Base-by-base conservation (phyloP, 30 jellyfish, hydroid and myxozoan genomes). In the Morbakka virulenta region DNA sequence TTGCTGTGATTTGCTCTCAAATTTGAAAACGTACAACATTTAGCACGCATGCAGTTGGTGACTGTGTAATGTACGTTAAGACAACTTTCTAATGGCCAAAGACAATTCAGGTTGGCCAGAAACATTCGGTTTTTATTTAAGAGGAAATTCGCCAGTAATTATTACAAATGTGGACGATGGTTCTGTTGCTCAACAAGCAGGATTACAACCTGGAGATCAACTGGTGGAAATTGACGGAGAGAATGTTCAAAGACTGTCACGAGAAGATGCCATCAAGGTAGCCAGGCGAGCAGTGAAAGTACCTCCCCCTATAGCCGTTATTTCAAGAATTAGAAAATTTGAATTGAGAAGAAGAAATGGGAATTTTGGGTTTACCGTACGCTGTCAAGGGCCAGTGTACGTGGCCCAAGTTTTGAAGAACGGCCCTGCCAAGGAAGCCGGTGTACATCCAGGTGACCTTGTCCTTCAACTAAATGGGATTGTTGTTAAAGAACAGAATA, bases 91-190 rank as follows among this genome's bases (percentile, higher is more conserved):
- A 77, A 80, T 80, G 91, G 84, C 34, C 36, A 28, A 72, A 3
- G 84, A 52, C 28, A 83, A 83, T 49, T 35, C 49, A 32, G 87
- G 95, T 22, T 88, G 97, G 97, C 97, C 97, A n/a, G 95, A 80
- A 50, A 51, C 91, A 2, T 88, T 78, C 52, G 97, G 97, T 49
- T 80, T 88, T 65, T 30, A 82, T 23, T 66, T 88, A 52, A 84
- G 85, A 32, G 95, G 95, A 21, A 91, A 81, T 57, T 82, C 87
- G 2, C 95, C 97, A 3, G 95, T 88, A 25, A 87, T 88, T 13
- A 81, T 88, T 13, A 84, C 71, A 25, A 32, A 82, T 25, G 91
- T 88, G 17, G 68, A 34, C 23, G 77, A 64, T 47, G 53, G 74
- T 62, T 88, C 97, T 2, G 84, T 51, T n/a, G 97, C 97, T 9